Conservation (phyloP, 92 coral and sea anemone genomes). For the Nematostella vectensis region DNA sequence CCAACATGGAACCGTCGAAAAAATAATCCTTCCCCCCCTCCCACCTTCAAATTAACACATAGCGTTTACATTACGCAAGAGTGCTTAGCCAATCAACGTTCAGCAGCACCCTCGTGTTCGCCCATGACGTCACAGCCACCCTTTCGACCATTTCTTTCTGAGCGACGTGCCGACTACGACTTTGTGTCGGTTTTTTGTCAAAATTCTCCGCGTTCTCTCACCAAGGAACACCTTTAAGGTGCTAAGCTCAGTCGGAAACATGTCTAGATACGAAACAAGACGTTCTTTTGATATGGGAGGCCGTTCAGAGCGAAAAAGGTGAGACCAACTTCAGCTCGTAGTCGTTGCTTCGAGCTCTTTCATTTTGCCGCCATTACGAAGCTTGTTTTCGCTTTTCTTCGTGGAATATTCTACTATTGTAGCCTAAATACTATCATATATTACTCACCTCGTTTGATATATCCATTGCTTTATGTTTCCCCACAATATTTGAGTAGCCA, state of each 20-base stretch:
- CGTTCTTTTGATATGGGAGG: slow-evolving; percentile 92
- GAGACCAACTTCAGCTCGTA: slow-evolving; percentile 15
- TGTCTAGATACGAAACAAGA: slow-evolving; percentile 94
- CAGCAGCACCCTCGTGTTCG: slow-evolving; percentile 25
- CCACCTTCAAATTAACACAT: too few relatives aligned
- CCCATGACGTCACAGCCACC: slow-evolving; percentile 17
- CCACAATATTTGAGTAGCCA: too few relatives aligned
- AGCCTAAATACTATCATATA: too few relatives aligned
- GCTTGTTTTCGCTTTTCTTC: too few relatives aligned
- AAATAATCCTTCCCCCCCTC: too few relatives aligned
- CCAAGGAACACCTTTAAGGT: slow-evolving; percentile 22
- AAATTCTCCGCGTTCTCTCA: slow-evolving; percentile 22
- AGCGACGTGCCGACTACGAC: background rate
- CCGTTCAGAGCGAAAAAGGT: slow-evolving; percentile 99
- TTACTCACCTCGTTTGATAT: too few relatives aligned
- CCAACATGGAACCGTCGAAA: too few relatives aligned
- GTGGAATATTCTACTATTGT: too few relatives aligned
- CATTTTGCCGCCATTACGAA: too few relatives aligned
- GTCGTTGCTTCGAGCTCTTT: too few relatives aligned
- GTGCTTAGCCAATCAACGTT: slow-evolving; percentile 19
- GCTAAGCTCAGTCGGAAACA: slow-evolving; percentile 32
- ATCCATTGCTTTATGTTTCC: too few relatives aligned
- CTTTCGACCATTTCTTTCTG: slow-evolving; percentile 23
- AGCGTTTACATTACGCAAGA: too few relatives aligned
- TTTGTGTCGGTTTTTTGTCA: background rate